Evolutionary conservation across 2,888 invertebrate species (phyloP).

Genomic region (Eulithis testata): DNA sequence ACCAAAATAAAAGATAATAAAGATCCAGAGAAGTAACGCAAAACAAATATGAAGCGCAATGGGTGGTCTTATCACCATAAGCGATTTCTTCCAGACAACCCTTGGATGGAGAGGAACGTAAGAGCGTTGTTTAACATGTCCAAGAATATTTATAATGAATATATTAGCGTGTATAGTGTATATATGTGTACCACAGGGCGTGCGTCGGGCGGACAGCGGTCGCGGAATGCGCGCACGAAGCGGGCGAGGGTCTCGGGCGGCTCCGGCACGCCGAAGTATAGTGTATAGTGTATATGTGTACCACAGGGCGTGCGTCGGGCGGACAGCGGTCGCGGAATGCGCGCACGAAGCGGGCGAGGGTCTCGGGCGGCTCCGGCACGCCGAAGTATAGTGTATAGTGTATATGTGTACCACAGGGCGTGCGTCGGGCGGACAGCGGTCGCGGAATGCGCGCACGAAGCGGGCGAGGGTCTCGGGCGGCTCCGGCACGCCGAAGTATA

Average conservation of each 20-base stretch:
- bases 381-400: no score
- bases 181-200: slow-evolving; percentile 88
- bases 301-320: slow-evolving; percentile 95
- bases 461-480: slow-evolving; percentile 95
- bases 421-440: slow-evolving; percentile 94
- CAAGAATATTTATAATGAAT: no score
- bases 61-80: no score
- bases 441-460: slow-evolving; percentile 96
- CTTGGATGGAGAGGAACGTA: no score
- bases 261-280: slow-evolving; percentile 98
- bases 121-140: no score
- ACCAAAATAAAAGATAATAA: no score
- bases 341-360: slow-evolving; percentile 94
- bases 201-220: slow-evolving; percentile 94
- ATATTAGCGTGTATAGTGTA: no score
- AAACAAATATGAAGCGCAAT: no score
- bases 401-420: slow-evolving; percentile 88
- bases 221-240: slow-evolving; percentile 96
- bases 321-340: slow-evolving; percentile 96
- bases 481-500: slow-evolving; percentile 98
- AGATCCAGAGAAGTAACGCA: no score
- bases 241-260: slow-evolving; percentile 95
- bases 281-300: no score
- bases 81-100: no score
- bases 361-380: slow-evolving; percentile 97